phyloP scores from a whole-genome alignment of 2,888 invertebrate species.

The Eilema sororculum region DNA sequence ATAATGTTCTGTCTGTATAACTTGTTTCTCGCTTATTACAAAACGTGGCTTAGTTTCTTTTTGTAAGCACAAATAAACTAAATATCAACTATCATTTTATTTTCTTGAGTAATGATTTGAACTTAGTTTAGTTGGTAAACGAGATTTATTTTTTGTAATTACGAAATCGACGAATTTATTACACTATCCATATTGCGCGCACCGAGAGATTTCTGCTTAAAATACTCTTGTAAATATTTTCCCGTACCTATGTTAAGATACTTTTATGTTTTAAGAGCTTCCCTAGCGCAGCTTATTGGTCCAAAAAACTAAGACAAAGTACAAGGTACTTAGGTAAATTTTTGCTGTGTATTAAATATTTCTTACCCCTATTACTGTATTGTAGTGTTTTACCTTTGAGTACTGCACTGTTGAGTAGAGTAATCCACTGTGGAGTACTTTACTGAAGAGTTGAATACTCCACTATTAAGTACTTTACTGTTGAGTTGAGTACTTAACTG shows the following conservation, averaged over 20 bases:
- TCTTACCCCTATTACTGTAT: slow-evolving; percentile 13
- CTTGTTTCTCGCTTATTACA: too few relatives aligned
- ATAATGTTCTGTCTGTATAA: too few relatives aligned
- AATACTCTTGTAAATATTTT: slow-evolving; percentile 47
- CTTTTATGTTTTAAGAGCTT: slow-evolving; percentile 36
- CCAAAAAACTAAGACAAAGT: slow-evolving; percentile 48
- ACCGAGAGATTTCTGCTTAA: slow-evolving; percentile 14
- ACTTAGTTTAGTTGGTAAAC: neutral
- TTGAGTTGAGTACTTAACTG: slow-evolving; percentile 24
- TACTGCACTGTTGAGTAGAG: too few relatives aligned
- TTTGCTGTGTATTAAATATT: slow-evolving; percentile 24
- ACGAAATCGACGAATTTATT: neutral
- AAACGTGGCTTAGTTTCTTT: neutral
- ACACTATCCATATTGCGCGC: neutral
- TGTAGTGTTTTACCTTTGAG: slow-evolving; percentile 42
- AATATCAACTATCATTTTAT: neutral
- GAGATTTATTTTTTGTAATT: neutral
- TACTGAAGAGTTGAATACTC: too few relatives aligned
- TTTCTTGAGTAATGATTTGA: neutral
- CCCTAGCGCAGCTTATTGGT: slow-evolving; percentile 44
- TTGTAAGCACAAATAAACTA: neutral
- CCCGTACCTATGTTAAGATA: slow-evolving; percentile 33
- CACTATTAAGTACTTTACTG: too few relatives aligned
- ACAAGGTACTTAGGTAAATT: slow-evolving; percentile 49
- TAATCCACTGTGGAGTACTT: too few relatives aligned